Evolutionary conservation across 1,140 invertebrate species (phyloP), one percentile per base, ranked within the genome.

Genomic region (Brachionus sp.): DNA sequence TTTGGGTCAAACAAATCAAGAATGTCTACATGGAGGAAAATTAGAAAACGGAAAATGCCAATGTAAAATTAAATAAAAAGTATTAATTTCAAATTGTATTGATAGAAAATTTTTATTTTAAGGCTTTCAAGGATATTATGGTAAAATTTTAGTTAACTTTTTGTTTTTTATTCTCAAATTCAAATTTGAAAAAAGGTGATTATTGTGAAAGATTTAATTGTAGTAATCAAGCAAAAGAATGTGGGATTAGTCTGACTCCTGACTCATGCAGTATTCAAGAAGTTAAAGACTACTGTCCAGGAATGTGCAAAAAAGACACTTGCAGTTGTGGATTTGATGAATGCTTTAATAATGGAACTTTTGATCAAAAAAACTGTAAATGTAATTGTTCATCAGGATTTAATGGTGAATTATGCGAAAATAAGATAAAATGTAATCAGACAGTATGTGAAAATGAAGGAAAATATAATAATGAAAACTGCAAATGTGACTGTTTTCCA

Each of bases 391-490:
- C 25, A 12, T 7, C 6, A 19, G 35, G 29, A 13, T 37, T n/a
- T 77, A 19, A 3, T 23, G 73, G 73, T 29, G 23, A 77, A 44
- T n/a, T 77, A 1, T 37, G 29, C 13, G 73, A 77, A 53, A 35
- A 77, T 6, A 53, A 16, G n/a, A 9, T 13, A 46, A 16, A 23
- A 16, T 78, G 75, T 25, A 13, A 13, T 62, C 2, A 12, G 1
- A 25, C 35, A 39, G 6, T 16, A 5, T 80, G 77, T 64, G 25
- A 62, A 29, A 80, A 80, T 80, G 50, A 23, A 10, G 77, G 77
- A 12, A 9, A 13, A 23, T 80, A 62, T 29, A 80, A 44, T 66
- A 25, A 4, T 12, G 19, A 80, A 0, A 62, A 16, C 13, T 80
- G 77, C 13, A 10, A 13, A 35, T 80, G 77, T 44, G 50, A 23